Conservation (phyloP, 2,888 invertebrate species). For the Sphaeridia pumilis region DNA sequence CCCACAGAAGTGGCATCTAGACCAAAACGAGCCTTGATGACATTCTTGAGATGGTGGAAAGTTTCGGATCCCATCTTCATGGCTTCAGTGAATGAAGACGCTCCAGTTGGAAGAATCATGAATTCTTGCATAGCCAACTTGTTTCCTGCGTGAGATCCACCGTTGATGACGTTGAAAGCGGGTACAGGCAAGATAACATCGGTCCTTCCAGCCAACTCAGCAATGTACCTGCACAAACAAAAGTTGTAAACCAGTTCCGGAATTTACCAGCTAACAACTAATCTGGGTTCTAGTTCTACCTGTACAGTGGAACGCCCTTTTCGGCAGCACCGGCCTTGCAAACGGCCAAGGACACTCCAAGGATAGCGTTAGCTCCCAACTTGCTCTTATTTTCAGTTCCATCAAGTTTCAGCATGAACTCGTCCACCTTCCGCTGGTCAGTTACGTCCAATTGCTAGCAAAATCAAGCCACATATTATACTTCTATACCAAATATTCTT, state of each 20-base stretch:
- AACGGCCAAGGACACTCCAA: constrained; percentile 92
- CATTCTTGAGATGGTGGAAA: constrained; percentile 83
- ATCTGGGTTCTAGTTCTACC: too few species aligned
- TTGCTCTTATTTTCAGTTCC: constrained; percentile 97
- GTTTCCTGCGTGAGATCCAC: constrained; percentile 97
- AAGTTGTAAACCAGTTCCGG: too few species aligned
- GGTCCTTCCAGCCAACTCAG: constrained; percentile 83
- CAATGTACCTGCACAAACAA: too few species aligned
- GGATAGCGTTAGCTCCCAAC: constrained; percentile 92
- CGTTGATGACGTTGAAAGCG: constrained; percentile 98
- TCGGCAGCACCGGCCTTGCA: constrained; percentile 96
- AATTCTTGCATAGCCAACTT: constrained; percentile 95
- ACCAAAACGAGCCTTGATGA: constrained; percentile 87
- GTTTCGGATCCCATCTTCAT: constrained; percentile 98
- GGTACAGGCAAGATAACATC: constrained; percentile 90
- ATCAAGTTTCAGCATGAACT: constrained; percentile 75
- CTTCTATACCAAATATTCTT: too few species aligned
- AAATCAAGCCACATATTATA: constrained; percentile 17
- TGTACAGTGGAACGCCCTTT: constrained; percentile 77
- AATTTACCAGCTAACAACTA: constrained; percentile 6
- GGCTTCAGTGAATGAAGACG: constrained; percentile 82
- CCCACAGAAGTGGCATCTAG: constrained; percentile 96
- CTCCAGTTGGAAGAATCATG: constrained; percentile 76
- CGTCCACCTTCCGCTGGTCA: constrained; percentile 72
- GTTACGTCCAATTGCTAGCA: constrained; percentile 67